phyloP scores from a whole-genome alignment of 2,888 invertebrate genomes.

The Magallana nippona region DNA sequence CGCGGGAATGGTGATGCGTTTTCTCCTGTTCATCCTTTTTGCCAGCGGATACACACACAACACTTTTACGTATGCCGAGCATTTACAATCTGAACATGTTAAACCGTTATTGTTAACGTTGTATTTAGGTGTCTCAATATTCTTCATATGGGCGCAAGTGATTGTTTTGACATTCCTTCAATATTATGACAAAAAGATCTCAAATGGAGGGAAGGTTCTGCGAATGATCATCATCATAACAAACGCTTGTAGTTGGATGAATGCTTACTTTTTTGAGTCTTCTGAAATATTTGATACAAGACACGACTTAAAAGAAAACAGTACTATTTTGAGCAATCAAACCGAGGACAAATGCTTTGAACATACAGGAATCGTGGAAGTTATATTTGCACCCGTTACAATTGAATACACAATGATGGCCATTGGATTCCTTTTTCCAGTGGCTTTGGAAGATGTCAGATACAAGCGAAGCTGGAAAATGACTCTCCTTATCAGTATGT shows the following conservation, averaged over 20 bases:
- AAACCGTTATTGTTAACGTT: background rate
- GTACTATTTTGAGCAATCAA: background rate
- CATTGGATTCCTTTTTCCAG: background rate
- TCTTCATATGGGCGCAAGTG: background rate
- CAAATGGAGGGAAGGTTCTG: background rate
- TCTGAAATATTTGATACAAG: conserved; percentile 20
- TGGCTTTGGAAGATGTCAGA: background rate
- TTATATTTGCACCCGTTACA: background rate
- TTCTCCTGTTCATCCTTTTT: background rate
- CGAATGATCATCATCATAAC: conserved; percentile 14
- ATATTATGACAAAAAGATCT: background rate
- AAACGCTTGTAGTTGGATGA: conserved; percentile 1
- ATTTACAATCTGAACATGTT: background rate
- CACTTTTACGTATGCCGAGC: conserved; percentile 1
- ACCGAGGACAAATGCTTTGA: background rate
- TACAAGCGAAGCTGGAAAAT: conserved; percentile 4
- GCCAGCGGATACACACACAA: background rate
- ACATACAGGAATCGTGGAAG: background rate
- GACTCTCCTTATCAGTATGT: background rate
- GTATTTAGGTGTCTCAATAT: background rate
- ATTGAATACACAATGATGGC: conserved; percentile 29
- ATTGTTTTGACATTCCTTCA: conserved; percentile 7
- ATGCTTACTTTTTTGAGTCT: conserved; percentile 9
- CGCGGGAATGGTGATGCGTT: background rate
- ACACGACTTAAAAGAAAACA: background rate